These are phyloP conservation scores for Gopherus flavomarginatus DNA, from an alignment of 2,113 vertebrate genomes.

Conservation along the genomic window DNA sequence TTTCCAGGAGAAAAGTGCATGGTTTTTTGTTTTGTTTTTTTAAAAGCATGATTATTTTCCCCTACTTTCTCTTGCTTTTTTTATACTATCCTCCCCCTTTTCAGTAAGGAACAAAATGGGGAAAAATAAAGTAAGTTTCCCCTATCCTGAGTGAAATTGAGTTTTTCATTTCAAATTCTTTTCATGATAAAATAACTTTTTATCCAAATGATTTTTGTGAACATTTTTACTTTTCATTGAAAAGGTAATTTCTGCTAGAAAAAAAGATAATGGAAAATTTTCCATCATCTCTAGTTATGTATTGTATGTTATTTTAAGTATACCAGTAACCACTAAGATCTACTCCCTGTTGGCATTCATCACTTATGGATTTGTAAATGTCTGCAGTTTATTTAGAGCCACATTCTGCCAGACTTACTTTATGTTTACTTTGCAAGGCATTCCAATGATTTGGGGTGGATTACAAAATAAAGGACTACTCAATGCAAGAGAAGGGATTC, in stretches of 20 bases:
- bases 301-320: neutral
- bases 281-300: neutral
- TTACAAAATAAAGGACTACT: neutral
- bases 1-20: neutral
- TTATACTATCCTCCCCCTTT: neutral
- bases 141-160: neutral
- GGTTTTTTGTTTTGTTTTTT: neutral
- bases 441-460: neutral
- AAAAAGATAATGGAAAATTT: neutral
- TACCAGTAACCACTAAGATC: conserved; percentile 16
- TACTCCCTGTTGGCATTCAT: neutral
- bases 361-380: neutral
- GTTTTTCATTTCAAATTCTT: neutral
- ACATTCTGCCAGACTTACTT: neutral
- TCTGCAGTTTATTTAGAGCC: neutral
- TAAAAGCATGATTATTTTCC: neutral
- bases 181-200: neutral
- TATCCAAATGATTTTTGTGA: neutral
- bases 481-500: neutral
- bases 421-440: neutral
- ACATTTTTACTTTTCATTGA: neutral
- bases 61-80: too few relatives aligned
- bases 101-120: neutral
- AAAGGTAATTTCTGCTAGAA: neutral
- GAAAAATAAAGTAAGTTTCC: neutral